phyloP scores from a whole-genome alignment of 2,113 vertebrate species.

The Chauna torquata region DNA sequence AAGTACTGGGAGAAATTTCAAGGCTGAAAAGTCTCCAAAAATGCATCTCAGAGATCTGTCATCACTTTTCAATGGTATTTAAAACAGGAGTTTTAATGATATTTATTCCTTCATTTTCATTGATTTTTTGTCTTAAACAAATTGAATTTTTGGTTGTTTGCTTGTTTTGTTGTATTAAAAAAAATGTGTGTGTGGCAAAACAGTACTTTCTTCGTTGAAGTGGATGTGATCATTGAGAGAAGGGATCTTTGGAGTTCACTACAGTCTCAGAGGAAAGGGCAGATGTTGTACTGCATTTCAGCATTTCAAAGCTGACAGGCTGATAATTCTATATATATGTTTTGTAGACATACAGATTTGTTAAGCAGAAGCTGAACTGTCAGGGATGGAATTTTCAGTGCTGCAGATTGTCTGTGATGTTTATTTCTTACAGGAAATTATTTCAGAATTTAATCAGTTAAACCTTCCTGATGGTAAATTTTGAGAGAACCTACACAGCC shows the following conservation, averaged over 20 bases:
- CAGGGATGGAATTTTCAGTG: not conserved
- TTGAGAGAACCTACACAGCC: not conserved
- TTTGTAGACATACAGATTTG: not conserved
- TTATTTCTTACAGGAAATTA: not conserved
- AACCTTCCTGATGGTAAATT: not conserved
- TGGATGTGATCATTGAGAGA: not conserved
- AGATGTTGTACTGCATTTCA: not conserved
- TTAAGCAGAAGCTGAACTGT: not conserved
- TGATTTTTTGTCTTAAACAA: not conserved
- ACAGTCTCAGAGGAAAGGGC: not conserved
- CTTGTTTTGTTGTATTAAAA: not conserved
- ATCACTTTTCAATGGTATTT: not conserved
- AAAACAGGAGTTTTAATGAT: not conserved
- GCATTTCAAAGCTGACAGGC: not conserved
- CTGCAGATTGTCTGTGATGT: not conserved
- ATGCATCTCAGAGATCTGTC: not conserved
- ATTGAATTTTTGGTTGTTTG: not conserved
- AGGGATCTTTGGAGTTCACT: not conserved
- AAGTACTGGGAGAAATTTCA: not conserved
- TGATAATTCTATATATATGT: not conserved
- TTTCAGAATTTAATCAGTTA: not conserved
- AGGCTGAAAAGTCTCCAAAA: not conserved
- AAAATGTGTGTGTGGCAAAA: not conserved
- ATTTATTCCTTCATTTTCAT: not conserved
- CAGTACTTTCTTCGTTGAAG: not conserved